Evolutionary conservation across 2,797 vertebrate genomes (phyloP), one percentile per base, ranked within the genome.

Genomic region (Monodelphis domestica): DNA sequence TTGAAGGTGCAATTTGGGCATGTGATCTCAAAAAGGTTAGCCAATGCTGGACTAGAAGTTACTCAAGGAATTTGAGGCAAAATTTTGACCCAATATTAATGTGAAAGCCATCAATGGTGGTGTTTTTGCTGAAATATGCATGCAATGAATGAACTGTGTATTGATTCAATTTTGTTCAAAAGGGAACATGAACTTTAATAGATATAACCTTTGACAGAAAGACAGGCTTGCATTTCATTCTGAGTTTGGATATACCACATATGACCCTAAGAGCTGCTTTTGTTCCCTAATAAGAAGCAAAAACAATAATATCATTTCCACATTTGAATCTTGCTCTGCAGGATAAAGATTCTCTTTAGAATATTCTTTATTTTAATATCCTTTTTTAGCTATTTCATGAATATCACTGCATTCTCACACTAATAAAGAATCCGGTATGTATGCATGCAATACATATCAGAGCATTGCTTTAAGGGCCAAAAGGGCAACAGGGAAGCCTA

Each of bases 131-230:
- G 54, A 94, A 92, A 50, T 53, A 59, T 45, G n/a, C 54, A 53
- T 87, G 51, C 29, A 87, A 54, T 50, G 55, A 57, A 54, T 59
- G 56, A 9, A 89, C 29, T 50, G 28, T 57, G 45, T 50, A 59
- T 33, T n/a, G 30, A 33, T 11, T 87, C 84, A 3, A 84, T 51
- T 92, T 91, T 92, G 54, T 89, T 84, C n/a, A 94, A 89, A 38
- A 89, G 33, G 70, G 45, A 29, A 56, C 26, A 87, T 87, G 12
- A 30, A 50, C 28, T n/a, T n/a, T 87, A 33, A 56, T 45, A 59
- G 45, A 53, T 33, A 51, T 45, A 56, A 54, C 50, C 53, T 51
- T 90, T 90, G 26, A 24, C 54, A 78, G 30, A 89, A 87, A 87
- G 12, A 50, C 12, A 59, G 89, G 33, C 54, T 90, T 54, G 10